These are phyloP conservation scores for Sogatella furcifera DNA, from an alignment of 1,140 invertebrate genomes.

Conservation along the genomic window DNA sequence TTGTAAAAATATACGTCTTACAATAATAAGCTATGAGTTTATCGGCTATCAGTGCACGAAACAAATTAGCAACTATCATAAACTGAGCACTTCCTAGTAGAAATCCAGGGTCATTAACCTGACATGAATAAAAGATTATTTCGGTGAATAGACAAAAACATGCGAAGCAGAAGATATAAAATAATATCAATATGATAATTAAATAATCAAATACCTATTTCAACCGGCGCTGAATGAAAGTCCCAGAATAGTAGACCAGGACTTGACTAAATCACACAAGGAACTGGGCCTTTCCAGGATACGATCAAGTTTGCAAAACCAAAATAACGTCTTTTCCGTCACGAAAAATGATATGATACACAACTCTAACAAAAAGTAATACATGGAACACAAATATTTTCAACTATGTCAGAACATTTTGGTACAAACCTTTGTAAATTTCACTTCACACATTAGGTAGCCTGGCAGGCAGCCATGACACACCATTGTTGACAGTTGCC, in stretches of 20 bases:
- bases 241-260: no score
- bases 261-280: neutral
- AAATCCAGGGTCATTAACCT: constrained; percentile 4
- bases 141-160: no score
- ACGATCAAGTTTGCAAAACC: neutral
- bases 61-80: no score
- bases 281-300: neutral
- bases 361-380: neutral
- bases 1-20: no score
- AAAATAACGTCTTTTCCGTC: neutral
- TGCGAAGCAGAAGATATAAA: no score
- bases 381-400: neutral
- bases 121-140: no score
- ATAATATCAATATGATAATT: no score
- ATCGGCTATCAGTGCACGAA: no score
- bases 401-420: neutral
- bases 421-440: constrained; percentile 7
- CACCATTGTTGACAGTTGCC: constrained; percentile 22
- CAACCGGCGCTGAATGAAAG: no score
- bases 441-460: constrained; percentile 18
- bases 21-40: no score
- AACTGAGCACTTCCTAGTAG: neutral
- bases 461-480: constrained; percentile 21
- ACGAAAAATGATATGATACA: neutral
- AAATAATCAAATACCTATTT: no score